Base-by-base conservation (phyloP, 2,797 vertebrate species). In the Epinephelus awoara region DNA sequence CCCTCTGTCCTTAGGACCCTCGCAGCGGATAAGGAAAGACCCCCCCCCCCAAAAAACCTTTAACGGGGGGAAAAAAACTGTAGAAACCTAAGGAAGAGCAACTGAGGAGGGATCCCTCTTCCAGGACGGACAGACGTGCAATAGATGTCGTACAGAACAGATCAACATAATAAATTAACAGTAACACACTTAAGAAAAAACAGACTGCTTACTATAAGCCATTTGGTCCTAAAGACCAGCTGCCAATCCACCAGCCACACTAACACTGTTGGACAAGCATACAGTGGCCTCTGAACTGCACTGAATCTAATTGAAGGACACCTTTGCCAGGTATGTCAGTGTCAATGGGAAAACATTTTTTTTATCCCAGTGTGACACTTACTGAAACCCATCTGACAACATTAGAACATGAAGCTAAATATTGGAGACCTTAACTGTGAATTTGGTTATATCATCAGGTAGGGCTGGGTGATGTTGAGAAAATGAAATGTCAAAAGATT, bases 241-340 rank as follows among this genome's bases (percentile, higher is more conserved):
- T 67, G 67, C 11, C 19, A 14, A 18, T 8, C 44, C 8, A 62
- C 21, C 19, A 67, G 19, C 11, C 23, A 50, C 23, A 29, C 17
- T 12, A 38, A 50, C 13, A 56, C 46, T 21, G 10, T 61, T 10
- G 23, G 29, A 23, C 27, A 71, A 61, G 42, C 38, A 34, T 17
- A 7, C 15, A 58, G 27, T 44, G 0, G n/a, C 40, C 3, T 23
- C 52, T 46, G 19, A 74, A 56, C 59, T 47, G 25, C 64, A 59
- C 51, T 64, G 6, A 64, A 78, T 71, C n/a, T 3, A 70, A 81
- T 49, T 46, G 42, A 51, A 58, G 59, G 23, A 72, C 17, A 17
- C 51, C 17, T 63, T 44, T 17, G 13, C 21, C 21, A 61, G 38
- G 21, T 44, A 13, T 42, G 14, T 7, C 14, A 23, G n/a, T 61